Conservation (phyloP, 2,888 invertebrate genomes). For the Salpingus planirostris region DNA sequence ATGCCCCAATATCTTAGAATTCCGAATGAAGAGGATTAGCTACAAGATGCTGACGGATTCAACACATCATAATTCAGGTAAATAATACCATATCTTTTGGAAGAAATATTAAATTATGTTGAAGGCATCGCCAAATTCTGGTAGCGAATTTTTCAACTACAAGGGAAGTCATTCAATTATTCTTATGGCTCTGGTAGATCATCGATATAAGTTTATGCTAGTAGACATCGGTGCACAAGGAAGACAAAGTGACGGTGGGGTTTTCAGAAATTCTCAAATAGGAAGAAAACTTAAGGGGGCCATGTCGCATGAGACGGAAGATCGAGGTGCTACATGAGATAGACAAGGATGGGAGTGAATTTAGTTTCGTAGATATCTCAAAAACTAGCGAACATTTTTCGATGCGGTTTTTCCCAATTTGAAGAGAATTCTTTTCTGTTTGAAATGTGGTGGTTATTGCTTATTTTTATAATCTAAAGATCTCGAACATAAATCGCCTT, state of each 20-base stretch:
- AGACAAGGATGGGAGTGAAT: too few species aligned
- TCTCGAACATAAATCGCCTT: too few species aligned
- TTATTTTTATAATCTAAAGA: too few species aligned
- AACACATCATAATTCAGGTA: neutral
- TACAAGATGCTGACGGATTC: neutral
- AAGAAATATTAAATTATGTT: neutral
- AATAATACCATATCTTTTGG: neutral
- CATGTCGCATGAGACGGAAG: too few species aligned
- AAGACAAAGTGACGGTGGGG: neutral
- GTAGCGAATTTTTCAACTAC: slow-evolving; percentile 1
- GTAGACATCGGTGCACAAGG: neutral
- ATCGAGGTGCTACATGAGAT: too few species aligned
- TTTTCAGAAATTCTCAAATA: neutral
- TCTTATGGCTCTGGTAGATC: slow-evolving; percentile 1
- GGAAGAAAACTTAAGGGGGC: too few species aligned
- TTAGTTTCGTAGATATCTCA: too few species aligned
- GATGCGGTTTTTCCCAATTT: too few species aligned
- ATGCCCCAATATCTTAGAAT: neutral
- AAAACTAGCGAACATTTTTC: too few species aligned
- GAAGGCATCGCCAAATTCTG: neutral
- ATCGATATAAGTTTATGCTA: neutral
- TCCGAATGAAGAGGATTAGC: neutral
- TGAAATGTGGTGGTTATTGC: too few species aligned
- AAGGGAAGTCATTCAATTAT: neutral
- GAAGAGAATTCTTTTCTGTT: too few species aligned